Evolutionary conservation across 2,888 invertebrate genomes (phyloP), one percentile per base, ranked within the genome.

Genomic region (Limenitis camilla): DNA sequence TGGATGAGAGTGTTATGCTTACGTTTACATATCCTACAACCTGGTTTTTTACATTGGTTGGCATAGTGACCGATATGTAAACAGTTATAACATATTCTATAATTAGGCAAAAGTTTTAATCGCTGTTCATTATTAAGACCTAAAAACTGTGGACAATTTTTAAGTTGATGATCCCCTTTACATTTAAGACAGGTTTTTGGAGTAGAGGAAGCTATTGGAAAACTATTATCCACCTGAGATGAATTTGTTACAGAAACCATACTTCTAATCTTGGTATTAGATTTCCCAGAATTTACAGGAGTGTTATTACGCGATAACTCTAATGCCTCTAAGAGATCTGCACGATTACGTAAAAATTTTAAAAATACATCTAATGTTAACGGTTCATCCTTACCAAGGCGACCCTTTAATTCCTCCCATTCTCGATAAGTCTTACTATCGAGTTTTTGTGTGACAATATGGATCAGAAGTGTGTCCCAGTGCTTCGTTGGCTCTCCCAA

Each of bases 1-100:
- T 56, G 56, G 30, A 56, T 28, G 1, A 57, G 33, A 9, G 52
- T 52, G 29, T 53, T 45, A 28, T 57, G 53, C 31, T 52, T 52
- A 31, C 51, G 53, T 19, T 53, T 51, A 40, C 53, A 53, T 27
- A 57, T 19, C 30, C 33, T 51, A 32, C 56, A 53, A 30, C 48
- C 50, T 1, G 40, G 27, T 40, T 41, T 50, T 29, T 49, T 47
- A 11, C 53, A 54, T 10, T 49, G 31, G 19, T 57, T 52, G 6
- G 49, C 11, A 35, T 31, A 49, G 27, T 52, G 52, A 32, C 56
- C 56, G 0, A 4, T 27, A n/a, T 42, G 40, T 1, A 52, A 50
- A 40, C 50, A 51, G 10, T 54, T 54, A 30, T 30, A 47, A 42
- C 54, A 55, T 1, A 55, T 19, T 10, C 51, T 51, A 27, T 39